Percentiles rank a stretch among this genome's conserved stretches.
Conservation (phyloP, 2,113 vertebrate genomes). For the Cyprinodon brontotheroides region DNA sequence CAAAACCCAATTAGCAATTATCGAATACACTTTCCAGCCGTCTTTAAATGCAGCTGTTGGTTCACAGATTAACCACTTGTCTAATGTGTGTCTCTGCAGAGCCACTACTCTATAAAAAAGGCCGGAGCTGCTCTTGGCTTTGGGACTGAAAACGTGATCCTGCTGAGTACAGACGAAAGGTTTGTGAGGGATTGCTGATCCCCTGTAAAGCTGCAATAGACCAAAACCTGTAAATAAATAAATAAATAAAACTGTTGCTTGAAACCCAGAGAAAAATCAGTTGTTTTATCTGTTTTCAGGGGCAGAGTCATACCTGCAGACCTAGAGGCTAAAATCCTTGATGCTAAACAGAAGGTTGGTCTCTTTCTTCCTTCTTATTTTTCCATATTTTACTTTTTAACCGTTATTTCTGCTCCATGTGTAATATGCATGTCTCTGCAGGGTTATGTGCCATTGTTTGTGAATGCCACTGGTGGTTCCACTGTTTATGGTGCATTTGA, state of each 20-base stretch:
- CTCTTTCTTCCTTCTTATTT: neutral
- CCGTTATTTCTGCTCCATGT: neutral
- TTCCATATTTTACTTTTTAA: neutral
- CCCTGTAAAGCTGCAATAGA: neutral
- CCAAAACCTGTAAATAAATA: neutral
- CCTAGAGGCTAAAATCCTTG: slow-evolving; percentile 95
- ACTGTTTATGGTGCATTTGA: slow-evolving; percentile 98
- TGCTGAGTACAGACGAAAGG: slow-evolving; percentile 96
- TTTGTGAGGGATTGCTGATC: slow-evolving; percentile 41
- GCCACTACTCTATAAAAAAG: slow-evolving; percentile 99
- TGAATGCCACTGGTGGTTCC: slow-evolving; percentile 95
- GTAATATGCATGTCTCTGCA: slow-evolving; percentile 51
- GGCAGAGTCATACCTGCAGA: slow-evolving; percentile 97
- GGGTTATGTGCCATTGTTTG: slow-evolving; percentile 92
- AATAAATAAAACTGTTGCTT: neutral
- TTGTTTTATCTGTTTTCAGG: slow-evolving; percentile 77
- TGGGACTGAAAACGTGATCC: slow-evolving; percentile 94
- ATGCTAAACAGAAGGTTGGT: slow-evolving; percentile 93
- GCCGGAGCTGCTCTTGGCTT: slow-evolving; percentile 96
- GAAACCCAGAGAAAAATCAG: neutral
- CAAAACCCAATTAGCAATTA: slow-evolving; percentile 5
- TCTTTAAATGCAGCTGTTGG: neutral
- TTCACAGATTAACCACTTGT: neutral
- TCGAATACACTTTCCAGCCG: neutral
- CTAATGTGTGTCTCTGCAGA: slow-evolving; percentile 79